A percentile compares a stretch with the other conserved stretches of the same genome.
Evolutionary conservation across 2,797 vertebrate genomes (phyloP).

Genomic region (Austrolebias charrua): DNA sequence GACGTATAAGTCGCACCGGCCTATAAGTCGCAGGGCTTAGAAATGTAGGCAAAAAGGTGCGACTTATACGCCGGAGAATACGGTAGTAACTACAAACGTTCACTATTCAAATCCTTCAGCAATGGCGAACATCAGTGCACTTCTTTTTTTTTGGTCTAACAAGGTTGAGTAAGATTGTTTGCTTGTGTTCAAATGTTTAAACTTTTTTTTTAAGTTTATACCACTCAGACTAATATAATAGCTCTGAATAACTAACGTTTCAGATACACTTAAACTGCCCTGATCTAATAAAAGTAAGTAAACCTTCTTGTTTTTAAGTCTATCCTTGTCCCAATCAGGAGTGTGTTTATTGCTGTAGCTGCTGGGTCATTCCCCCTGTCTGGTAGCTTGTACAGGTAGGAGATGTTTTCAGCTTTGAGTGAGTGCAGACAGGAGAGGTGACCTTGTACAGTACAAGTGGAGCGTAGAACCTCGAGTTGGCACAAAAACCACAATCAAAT

Average conservation of each 20-base stretch:
- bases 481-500: constrained; percentile 13
- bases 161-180: no score
- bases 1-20: no score
- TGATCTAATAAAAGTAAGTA: constrained; percentile 58
- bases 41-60: no score
- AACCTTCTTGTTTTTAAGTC: constrained; percentile 46
- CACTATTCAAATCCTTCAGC: no score
- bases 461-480: constrained; percentile 3
- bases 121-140: no score
- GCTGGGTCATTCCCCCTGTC: constrained; percentile 22
- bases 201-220: not conserved
- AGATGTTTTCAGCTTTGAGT: constrained; percentile 38
- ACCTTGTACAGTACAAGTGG: constrained; percentile 37
- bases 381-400: constrained; percentile 45
- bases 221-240: not conserved
- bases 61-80: no score
- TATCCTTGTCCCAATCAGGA: constrained; percentile 44
- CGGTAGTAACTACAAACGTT: no score
- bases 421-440: constrained; percentile 22
- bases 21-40: no score
- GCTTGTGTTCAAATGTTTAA: no score
- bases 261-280: constrained; percentile 29
- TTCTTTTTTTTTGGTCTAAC: no score
- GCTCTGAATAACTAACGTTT: not conserved
- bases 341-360: constrained; percentile 70